Evolutionary conservation across 2,888 invertebrate genomes (phyloP).

Genomic region (Theristus sp.): DNA sequence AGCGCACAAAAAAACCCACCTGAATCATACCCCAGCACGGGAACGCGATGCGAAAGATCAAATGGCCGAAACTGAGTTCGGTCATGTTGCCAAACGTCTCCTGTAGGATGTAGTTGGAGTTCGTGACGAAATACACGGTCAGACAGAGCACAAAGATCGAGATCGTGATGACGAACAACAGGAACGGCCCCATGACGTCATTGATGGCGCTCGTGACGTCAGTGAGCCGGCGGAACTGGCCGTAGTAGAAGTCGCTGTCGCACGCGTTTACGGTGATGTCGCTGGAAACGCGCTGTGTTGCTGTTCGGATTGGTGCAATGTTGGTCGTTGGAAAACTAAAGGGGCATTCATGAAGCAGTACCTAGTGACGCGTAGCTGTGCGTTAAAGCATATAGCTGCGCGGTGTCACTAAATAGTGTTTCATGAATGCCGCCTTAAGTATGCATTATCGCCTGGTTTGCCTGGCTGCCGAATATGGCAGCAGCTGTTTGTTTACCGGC

Average conservation of each 20-base stretch:
- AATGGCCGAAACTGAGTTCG: neutral
- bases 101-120: neutral
- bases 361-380: too few relatives aligned
- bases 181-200: neutral
- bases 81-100: neutral
- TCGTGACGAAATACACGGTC: neutral
- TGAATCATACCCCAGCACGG: neutral
- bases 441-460: too few relatives aligned
- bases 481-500: too few relatives aligned
- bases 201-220: neutral
- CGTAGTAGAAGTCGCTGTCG: neutral
- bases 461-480: too few relatives aligned
- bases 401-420: too few relatives aligned
- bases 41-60: neutral
- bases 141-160: neutral
- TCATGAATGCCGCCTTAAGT: too few relatives aligned
- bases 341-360: too few relatives aligned
- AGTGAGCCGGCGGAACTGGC: neutral
- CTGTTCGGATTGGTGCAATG: too few relatives aligned
- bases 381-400: too few relatives aligned
- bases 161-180: neutral
- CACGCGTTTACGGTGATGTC: neutral
- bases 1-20: neutral
- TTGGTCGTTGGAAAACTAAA: too few relatives aligned
- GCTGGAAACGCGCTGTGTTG: too few relatives aligned